A percentile compares a stretch with the other conserved stretches of the same genome.
These are phyloP conservation scores for Apotomis capreana DNA, from an alignment of 2,888 invertebrate genomes.

Conservation along the genomic window DNA sequence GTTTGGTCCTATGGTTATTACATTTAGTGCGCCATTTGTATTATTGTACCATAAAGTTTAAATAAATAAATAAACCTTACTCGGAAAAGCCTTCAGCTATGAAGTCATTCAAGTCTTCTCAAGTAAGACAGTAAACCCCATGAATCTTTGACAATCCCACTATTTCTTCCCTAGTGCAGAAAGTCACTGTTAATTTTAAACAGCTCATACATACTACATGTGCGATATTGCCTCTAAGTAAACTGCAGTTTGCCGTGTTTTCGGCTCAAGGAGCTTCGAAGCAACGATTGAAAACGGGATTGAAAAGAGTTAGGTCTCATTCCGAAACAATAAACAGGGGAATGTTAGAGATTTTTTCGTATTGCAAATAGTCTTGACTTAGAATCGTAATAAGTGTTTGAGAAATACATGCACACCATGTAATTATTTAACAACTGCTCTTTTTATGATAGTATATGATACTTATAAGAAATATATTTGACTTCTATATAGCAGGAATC, in stretches of 20 bases:
- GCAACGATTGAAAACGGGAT: constrained; percentile 12
- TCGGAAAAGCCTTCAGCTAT: no score
- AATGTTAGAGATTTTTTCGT: background rate
- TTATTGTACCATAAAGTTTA: no score
- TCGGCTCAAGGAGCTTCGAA: constrained; percentile 12
- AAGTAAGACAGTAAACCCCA: background rate
- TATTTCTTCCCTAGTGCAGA: background rate
- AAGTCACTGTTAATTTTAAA: constrained; percentile 24
- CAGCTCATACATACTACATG: constrained; percentile 51
- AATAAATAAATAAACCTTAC: no score
- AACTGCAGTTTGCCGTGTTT: constrained; percentile 37
- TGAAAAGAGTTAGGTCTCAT: constrained; percentile 12
- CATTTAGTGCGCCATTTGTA: no score
- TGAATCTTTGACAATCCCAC: background rate
- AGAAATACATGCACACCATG: no score
- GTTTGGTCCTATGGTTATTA: no score
- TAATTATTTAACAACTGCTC: no score
- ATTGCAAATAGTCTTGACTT: background rate
- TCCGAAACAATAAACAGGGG: background rate
- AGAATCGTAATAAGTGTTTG: background rate
- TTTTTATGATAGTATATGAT: no score
- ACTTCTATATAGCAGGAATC: no score
- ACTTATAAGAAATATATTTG: no score
- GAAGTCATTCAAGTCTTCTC: background rate
- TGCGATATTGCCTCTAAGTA: constrained; percentile 46